These are phyloP conservation scores for Aegotheles bennettii DNA, from an alignment of 2,113 vertebrate genomes.

Conservation along the genomic window DNA sequence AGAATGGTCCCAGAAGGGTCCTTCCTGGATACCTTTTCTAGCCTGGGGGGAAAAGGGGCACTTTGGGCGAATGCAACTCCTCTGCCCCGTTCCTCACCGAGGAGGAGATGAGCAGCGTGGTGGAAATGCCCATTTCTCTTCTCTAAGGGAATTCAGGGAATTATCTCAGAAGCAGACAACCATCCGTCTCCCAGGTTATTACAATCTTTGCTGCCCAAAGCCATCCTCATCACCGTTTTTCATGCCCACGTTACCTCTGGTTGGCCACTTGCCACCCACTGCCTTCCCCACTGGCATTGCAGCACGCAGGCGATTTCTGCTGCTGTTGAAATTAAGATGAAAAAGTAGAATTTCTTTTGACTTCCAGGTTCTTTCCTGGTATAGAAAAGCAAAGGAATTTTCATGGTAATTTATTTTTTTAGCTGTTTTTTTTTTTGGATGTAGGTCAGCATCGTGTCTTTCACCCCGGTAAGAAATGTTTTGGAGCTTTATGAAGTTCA, in stretches of 20 bases:
- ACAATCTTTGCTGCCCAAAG: background rate
- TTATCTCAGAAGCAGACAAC: background rate
- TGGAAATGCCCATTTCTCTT: background rate
- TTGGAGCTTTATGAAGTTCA: background rate
- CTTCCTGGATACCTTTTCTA: background rate
- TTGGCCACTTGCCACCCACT: background rate
- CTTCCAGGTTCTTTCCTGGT: background rate
- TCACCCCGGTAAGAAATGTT: background rate
- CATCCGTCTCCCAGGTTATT: background rate
- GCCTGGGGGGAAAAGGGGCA: accelerated
- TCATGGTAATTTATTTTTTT: background rate
- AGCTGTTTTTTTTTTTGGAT: background rate
- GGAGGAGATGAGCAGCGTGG: background rate
- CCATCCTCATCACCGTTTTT: background rate
- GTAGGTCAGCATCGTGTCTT: background rate
- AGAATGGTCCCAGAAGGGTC: too few relatives aligned
- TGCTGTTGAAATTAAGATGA: background rate
- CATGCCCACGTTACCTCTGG: accelerated
- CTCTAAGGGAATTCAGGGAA: background rate
- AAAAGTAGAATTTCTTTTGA: background rate
- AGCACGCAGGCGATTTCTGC: accelerated
- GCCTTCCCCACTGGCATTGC: accelerated
- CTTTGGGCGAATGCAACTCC: background rate
- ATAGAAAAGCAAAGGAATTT: background rate
- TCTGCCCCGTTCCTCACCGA: background rate